Conservation (phyloP, 2,888 invertebrate species). For the Tenthredo amoena region DNA sequence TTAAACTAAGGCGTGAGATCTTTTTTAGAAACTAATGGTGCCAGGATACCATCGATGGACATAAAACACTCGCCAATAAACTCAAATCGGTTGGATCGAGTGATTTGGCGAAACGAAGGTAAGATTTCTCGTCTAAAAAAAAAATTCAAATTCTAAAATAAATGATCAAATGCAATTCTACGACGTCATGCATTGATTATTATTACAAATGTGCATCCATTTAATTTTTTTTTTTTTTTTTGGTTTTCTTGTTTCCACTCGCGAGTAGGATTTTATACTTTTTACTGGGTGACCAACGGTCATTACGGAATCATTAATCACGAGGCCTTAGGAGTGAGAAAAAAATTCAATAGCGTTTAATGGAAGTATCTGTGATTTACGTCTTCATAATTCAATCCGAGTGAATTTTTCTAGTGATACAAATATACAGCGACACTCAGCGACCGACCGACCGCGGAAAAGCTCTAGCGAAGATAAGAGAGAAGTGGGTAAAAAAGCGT, state of each 20-base stretch:
- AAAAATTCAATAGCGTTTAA: neutral
- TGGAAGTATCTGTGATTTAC: constrained; percentile 12
- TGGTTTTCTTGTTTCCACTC: neutral
- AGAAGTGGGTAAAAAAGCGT: neutral
- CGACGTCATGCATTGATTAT: neutral
- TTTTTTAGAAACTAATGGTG: neutral
- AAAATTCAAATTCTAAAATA: neutral
- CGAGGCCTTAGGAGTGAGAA: neutral
- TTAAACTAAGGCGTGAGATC: neutral
- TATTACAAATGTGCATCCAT: neutral
- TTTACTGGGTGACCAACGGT: neutral
- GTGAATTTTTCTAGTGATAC: neutral
- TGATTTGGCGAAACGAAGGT: neutral
- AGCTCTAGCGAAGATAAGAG: constrained; percentile 23
- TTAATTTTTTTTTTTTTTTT: neutral
- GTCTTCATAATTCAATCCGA: neutral
- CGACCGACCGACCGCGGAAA: constrained; percentile 3
- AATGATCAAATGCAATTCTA: neutral
- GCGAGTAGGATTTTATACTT: neutral
- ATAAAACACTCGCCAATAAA: neutral
- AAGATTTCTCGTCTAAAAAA: neutral
- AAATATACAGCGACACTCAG: neutral
- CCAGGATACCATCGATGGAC: neutral
- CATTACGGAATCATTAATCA: neutral
- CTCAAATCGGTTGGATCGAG: neutral